phyloP scores from a whole-genome alignment of 1,140 invertebrate genomes.

The Hydropsyche tenuis region DNA sequence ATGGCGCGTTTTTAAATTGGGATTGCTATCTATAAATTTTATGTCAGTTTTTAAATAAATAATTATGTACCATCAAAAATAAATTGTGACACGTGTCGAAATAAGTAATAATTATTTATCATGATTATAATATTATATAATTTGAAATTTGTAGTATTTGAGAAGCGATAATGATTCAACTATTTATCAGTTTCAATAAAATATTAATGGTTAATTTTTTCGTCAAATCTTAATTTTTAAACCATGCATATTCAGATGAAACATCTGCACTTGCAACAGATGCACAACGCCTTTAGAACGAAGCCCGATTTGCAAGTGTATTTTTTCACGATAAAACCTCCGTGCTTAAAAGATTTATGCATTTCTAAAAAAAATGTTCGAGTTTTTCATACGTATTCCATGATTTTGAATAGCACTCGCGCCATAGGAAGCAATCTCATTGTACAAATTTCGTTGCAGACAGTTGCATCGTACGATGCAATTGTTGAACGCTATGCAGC shows the following conservation, averaged over 20 bases:
- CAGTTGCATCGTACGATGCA: constrained; percentile 1
- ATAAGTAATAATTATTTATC: no score
- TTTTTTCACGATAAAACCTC: not conserved
- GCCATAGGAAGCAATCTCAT: not conserved
- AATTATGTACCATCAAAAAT: no score
- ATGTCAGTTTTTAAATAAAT: not conserved
- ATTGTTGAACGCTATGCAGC: constrained; percentile 19
- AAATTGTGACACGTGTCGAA: no score
- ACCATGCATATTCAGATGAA: no score
- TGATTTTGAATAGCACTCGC: not conserved
- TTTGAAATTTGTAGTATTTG: no score
- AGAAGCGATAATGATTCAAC: no score
- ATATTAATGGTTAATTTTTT: no score
- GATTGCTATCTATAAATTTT: not conserved
- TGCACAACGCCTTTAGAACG: not conserved
- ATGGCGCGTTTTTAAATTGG: not conserved
- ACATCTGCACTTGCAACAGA: constrained; percentile 6
- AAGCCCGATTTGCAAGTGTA: not conserved
- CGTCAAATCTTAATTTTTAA: no score
- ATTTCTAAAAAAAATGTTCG: not conserved
- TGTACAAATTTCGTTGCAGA: constrained; percentile 10
- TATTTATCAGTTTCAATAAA: no score
- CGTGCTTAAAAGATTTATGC: not conserved
- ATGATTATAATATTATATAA: no score
- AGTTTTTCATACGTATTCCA: not conserved